Conservation (phyloP, 92 coral and sea anemone species). For the Blastomussa wellsi region DNA sequence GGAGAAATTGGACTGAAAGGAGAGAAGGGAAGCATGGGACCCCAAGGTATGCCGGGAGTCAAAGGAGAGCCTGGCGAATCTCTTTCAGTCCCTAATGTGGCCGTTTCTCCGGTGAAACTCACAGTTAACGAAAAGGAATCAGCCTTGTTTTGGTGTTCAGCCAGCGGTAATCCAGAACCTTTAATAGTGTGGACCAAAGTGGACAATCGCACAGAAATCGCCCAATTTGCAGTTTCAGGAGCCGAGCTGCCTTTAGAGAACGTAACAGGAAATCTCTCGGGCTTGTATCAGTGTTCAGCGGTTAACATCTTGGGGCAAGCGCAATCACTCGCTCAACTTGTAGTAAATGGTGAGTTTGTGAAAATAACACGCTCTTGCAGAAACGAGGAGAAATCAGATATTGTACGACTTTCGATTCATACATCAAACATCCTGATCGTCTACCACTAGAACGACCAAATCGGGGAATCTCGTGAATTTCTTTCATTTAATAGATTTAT, state of each 20-base stretch:
- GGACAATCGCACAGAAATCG: neutral
- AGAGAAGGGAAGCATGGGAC: constrained; percentile 1
- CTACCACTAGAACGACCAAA: too few relatives aligned
- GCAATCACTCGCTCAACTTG: neutral
- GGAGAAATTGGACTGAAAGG: constrained; percentile 20
- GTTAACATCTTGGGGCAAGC: neutral
- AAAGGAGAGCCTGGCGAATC: constrained; percentile 31
- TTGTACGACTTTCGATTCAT: too few relatives aligned
- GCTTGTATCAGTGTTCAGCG: constrained; percentile 6
- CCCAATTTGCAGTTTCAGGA: neutral
- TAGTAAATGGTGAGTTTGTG: neutral
- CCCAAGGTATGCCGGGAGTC: constrained; percentile 9
- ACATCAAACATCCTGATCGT: too few relatives aligned
- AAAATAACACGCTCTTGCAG: neutral
- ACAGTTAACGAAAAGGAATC: neutral
- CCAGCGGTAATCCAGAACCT: neutral
- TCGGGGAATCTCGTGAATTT: too few relatives aligned
- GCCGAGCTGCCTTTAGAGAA: neutral
- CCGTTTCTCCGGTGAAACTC: neutral
- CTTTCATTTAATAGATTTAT: too few relatives aligned
- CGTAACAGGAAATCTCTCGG: neutral
- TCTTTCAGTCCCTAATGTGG: constrained; percentile 2
- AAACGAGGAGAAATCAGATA: too few relatives aligned
- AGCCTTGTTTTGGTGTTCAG: neutral
- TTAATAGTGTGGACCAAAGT: constrained; percentile 3